These are phyloP conservation scores for Siniperca chuatsi DNA, from an alignment of 2,113 vertebrate species.

Conservation along the genomic window DNA sequence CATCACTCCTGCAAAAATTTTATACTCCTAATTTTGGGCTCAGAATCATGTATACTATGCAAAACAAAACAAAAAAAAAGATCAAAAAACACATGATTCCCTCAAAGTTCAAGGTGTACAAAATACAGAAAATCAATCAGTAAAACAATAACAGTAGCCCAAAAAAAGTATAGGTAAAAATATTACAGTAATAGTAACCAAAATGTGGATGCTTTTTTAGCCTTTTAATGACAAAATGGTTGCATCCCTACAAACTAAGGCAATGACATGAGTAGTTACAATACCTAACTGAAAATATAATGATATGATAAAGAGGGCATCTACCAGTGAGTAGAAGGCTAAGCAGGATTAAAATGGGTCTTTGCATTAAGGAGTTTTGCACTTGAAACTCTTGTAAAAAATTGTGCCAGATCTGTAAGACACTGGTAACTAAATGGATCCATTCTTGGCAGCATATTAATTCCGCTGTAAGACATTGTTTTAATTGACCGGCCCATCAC, in stretches of 20 bases:
- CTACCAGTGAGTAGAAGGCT: not conserved
- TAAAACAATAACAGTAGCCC: not conserved
- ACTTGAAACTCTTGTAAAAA: conserved; percentile 13
- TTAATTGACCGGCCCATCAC: conserved; percentile 1
- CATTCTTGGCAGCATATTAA: conserved; percentile 13
- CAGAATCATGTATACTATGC: conserved; percentile 48
- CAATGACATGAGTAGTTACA: not conserved
- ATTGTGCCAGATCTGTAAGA: not conserved
- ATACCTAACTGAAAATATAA: not conserved
- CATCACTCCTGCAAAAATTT: conserved; percentile 28
- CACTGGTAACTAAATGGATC: conserved; percentile 12
- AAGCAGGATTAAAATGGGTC: not conserved
- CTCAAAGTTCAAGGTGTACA: not conserved
- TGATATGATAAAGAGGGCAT: conserved; percentile 1
- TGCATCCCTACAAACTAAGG: not conserved
- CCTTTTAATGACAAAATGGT: not conserved
- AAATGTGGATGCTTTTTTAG: not conserved
- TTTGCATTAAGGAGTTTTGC: conserved; percentile 19
- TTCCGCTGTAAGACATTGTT: not conserved
- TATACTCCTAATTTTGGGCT: conserved; percentile 1
- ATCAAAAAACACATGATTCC: not conserved
- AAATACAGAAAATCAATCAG: not conserved
- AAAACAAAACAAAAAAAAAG: conserved; percentile 17
- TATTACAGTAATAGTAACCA: not conserved
- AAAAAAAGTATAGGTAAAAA: not conserved